Conservation (phyloP, 2,113 vertebrate genomes). For the Antigone vipio region DNA sequence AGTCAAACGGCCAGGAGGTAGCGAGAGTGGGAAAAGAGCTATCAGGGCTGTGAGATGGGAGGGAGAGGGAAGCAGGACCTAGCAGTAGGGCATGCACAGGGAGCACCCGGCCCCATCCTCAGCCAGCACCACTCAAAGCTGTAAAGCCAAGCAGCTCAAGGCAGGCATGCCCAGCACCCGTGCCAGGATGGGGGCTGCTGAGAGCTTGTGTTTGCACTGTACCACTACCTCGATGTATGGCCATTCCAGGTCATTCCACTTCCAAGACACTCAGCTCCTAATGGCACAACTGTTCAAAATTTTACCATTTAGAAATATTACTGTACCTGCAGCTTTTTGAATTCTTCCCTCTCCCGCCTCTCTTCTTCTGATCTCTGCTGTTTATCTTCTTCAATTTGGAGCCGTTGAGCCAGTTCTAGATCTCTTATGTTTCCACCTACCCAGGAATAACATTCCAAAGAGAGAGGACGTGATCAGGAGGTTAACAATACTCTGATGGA, state of each 20-base stretch:
- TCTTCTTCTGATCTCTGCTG: conserved; percentile 71
- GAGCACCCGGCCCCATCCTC: neutral
- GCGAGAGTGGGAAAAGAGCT: neutral
- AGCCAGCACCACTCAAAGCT: neutral
- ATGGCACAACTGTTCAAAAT: neutral
- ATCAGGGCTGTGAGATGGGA: neutral
- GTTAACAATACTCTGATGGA: neutral
- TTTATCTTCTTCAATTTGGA: conserved; percentile 84
- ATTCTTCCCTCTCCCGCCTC: conserved; percentile 80
- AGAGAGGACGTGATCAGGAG: neutral
- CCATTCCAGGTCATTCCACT: neutral
- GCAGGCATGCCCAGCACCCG: neutral
- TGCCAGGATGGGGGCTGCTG: neutral
- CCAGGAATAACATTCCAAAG: neutral
- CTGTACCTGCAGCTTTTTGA: conserved; percentile 87
- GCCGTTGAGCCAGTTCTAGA: conserved; percentile 77
- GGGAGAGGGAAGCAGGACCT: neutral
- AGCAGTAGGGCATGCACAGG: neutral
- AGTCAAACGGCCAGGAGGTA: neutral
- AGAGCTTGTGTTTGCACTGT: neutral
- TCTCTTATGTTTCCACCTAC: conserved; percentile 67
- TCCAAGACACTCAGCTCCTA: neutral
- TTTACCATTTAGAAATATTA: neutral
- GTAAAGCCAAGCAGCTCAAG: neutral
- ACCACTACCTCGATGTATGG: neutral